A percentile compares a stretch with the other conserved stretches of the same genome.
phyloP scores from a whole-genome alignment of 2,888 invertebrate species.

The Scaptomyza reducta region DNA sequence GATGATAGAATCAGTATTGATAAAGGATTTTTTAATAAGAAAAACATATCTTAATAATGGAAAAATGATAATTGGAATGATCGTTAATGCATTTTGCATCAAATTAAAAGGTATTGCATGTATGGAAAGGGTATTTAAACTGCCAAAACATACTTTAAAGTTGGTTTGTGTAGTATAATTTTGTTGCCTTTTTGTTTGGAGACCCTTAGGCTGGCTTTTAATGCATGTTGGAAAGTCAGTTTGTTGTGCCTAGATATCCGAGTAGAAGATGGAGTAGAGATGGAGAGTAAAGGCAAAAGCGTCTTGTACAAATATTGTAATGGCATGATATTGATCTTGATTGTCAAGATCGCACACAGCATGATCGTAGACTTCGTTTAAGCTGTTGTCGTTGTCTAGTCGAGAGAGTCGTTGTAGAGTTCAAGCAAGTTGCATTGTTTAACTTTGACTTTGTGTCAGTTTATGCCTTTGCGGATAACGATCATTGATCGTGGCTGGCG shows the following conservation, averaged over 20 bases:
- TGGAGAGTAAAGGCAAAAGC: conserved; percentile 45
- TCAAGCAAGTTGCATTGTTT: conserved; percentile 74
- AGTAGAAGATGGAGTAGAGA: conserved; percentile 19
- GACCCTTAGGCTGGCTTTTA: conserved; percentile 27
- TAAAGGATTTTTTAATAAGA: too few relatives aligned
- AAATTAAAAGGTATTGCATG: too few relatives aligned
- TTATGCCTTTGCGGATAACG: conserved; percentile 60
- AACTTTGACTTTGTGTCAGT: conserved; percentile 76
- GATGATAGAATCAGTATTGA: too few relatives aligned
- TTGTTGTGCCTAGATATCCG: conserved; percentile 37
- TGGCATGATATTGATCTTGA: conserved; percentile 75
- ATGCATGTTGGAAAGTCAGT: conserved; percentile 53
- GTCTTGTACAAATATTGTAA: conserved; percentile 76
- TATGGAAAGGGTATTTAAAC: conserved; percentile 35
- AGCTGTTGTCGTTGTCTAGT: conserved; percentile 29
- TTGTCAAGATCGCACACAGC: conserved; percentile 78
- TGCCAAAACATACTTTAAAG: background rate
- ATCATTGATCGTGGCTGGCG: conserved; percentile 68
- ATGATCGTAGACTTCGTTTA: conserved; percentile 48
- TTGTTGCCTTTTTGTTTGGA: conserved; percentile 14
- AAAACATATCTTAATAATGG: too few relatives aligned
- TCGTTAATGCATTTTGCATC: too few relatives aligned
- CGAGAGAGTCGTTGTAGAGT: conserved; percentile 45
- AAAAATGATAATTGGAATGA: too few relatives aligned
- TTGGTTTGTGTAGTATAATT: conserved; percentile 19